Percentiles rank a stretch among this genome's conserved stretches.
These are phyloP conservation scores for Hexactinellida sp. DNA, from an alignment of 37 sponge, comb jelly and placozoan genomes.

Conservation along the genomic window DNA sequence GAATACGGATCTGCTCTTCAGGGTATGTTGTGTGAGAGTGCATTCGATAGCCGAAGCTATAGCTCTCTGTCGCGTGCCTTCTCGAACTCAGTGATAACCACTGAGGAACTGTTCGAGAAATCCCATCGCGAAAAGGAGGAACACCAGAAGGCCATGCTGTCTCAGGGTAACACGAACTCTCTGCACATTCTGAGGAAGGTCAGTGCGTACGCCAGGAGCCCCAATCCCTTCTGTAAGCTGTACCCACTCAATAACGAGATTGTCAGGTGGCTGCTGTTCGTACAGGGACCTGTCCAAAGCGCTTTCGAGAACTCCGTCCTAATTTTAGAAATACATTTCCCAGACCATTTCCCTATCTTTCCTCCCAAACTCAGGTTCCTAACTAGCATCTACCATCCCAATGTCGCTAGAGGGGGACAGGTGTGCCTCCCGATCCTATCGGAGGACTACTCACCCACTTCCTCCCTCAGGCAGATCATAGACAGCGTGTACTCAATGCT, in stretches of 20 bases:
- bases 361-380: background rate
- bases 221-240: background rate
- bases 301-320: background rate
- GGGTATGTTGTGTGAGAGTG: background rate
- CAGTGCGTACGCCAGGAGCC: background rate
- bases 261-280: background rate
- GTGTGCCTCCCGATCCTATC: background rate
- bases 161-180: background rate
- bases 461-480: background rate
- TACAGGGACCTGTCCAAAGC: background rate
- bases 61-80: background rate
- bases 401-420: background rate
- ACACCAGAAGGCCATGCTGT: background rate
- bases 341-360: background rate
- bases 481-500: background rate
- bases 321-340: background rate
- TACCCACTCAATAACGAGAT: background rate
- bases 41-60: background rate
- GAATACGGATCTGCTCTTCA: background rate
- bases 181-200: background rate
- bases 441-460: background rate
- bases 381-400: background rate
- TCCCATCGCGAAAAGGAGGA: background rate
- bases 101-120: background rate
- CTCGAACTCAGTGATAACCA: background rate